Percentiles rank a stretch among this genome's conserved stretches.
These are phyloP conservation scores for Tenualosa thibaudeaui DNA, from an alignment of 2,797 vertebrate species.

Conservation along the genomic window DNA sequence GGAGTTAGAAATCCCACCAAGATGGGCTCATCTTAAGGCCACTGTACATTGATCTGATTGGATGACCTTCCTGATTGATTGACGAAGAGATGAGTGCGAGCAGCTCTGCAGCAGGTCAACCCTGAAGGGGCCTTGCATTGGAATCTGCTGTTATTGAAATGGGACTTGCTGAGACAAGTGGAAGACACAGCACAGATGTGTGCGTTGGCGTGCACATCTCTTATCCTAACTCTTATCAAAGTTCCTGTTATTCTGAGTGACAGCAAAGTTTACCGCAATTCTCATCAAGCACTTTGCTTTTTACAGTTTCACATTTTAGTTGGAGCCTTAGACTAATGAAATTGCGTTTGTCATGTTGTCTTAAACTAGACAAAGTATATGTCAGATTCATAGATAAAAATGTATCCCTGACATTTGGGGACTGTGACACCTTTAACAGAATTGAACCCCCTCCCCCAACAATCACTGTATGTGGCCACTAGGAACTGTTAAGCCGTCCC, in stretches of 20 bases:
- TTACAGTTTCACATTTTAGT: not conserved
- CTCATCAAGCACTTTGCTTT: not conserved
- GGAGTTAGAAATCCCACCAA: not conserved
- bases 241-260: not conserved
- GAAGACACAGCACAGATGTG: not conserved
- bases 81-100: slow-evolving; percentile 46
- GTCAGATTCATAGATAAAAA: not conserved
- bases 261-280: not conserved
- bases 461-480: not conserved
- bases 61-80: slow-evolving; percentile 64
- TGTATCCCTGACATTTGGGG: not conserved
- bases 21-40: not conserved
- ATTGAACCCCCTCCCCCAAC: no score
- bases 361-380: not conserved
- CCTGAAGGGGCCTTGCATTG: not conserved
- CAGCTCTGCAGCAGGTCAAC: slow-evolving; percentile 42
- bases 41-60: slow-evolving; percentile 29
- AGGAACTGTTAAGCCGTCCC: not conserved
- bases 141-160: not conserved
- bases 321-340: no score
- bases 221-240: not conserved
- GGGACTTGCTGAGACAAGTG: not conserved
- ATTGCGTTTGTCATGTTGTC: not conserved
- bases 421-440: not conserved
- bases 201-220: not conserved